Evolutionary conservation across 2,888 invertebrate species (phyloP).

Genomic region (Linnaemya vulpina): DNA sequence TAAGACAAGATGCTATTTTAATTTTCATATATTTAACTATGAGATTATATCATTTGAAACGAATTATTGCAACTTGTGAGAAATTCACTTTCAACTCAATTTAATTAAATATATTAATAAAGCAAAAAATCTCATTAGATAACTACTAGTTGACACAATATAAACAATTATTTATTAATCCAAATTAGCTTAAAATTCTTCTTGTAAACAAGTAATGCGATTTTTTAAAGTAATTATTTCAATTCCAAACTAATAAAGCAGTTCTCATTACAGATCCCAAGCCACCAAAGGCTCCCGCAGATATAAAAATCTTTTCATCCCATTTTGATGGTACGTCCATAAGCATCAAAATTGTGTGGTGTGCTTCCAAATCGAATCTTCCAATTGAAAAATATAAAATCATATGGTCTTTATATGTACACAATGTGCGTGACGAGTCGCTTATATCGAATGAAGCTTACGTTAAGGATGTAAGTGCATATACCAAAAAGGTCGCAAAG

Average conservation of each 20-base stretch:
- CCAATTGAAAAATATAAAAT: conserved; percentile 89
- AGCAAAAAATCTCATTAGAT: too few species aligned
- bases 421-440: conserved; percentile 83
- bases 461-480: conserved; percentile 79
- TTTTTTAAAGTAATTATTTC: background rate
- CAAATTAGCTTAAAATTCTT: too few species aligned
- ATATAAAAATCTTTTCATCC: conserved; percentile 77
- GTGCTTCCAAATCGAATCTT: conserved; percentile 87
- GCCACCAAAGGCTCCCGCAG: conserved; percentile 80
- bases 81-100: too few species aligned
- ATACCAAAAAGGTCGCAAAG: background rate
- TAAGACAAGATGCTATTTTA: too few species aligned
- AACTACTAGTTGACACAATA: too few species aligned
- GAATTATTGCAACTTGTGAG: too few species aligned
- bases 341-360: conserved; percentile 87
- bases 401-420: conserved; percentile 88
- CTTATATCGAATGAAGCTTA: conserved; percentile 79
- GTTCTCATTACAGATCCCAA: conserved; percentile 78
- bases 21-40: too few species aligned
- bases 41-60: too few species aligned
- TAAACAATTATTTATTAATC: too few species aligned
- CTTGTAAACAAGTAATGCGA: too few species aligned
- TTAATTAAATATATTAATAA: too few species aligned
- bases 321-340: conserved; percentile 83
- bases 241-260: background rate